Conservation (phyloP, 2,113 vertebrate genomes). For the Eptesicus fuscus region DNA sequence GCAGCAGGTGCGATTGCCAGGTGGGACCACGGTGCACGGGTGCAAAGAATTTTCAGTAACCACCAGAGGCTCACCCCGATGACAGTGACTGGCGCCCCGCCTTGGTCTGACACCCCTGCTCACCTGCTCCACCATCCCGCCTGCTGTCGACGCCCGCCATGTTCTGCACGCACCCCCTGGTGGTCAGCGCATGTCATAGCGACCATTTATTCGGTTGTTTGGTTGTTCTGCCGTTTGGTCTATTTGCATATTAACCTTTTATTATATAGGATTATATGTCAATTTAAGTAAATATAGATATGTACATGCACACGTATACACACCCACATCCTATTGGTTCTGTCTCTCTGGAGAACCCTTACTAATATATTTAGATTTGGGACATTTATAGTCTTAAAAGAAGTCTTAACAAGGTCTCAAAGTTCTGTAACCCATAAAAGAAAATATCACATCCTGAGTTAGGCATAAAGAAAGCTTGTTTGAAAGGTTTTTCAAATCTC, state of each 20-base stretch:
- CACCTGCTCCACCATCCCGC: too few species aligned
- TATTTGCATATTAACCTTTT: too few species aligned
- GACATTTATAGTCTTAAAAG: background rate
- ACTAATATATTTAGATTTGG: background rate
- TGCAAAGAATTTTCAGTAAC: too few species aligned
- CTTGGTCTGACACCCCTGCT: too few species aligned
- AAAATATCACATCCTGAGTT: background rate
- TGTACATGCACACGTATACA: background rate
- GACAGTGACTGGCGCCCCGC: too few species aligned
- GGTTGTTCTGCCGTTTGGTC: too few species aligned
- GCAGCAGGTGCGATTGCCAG: too few species aligned
- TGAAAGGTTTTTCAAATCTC: background rate
- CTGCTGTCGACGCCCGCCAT: too few species aligned
- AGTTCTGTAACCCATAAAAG: background rate
- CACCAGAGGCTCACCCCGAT: too few species aligned
- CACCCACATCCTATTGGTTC: background rate
- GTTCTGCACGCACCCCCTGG: too few species aligned
- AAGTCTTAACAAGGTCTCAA: background rate
- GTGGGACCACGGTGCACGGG: rapidly evolving
- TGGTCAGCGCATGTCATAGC: too few species aligned
- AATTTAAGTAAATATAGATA: background rate
- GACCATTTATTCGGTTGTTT: too few species aligned
- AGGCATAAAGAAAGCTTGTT: background rate
- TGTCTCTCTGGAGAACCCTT: background rate
- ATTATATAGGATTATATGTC: background rate